A percentile compares a stretch with the other conserved stretches of the same genome.
These are phyloP conservation scores for Lordiphosa fenestrarum DNA, from an alignment of 2,888 invertebrate species.

Conservation along the genomic window DNA sequence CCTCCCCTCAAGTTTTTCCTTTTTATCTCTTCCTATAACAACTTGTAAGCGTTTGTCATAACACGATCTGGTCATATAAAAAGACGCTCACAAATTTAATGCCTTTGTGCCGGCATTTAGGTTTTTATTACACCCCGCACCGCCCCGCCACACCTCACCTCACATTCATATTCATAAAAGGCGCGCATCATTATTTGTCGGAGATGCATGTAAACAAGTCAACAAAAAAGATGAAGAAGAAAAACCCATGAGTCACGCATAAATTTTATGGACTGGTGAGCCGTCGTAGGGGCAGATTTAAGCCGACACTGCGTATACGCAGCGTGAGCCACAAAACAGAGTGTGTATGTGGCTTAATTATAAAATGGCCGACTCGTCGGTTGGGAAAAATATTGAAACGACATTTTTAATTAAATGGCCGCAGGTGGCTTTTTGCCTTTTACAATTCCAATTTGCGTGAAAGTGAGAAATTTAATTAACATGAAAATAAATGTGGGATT, in stretches of 20 bases:
- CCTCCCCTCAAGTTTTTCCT: neutral
- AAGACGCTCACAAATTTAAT: constrained; percentile 57
- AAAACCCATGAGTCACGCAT: constrained; percentile 62
- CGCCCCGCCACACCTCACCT: neutral
- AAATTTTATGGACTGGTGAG: constrained; percentile 59
- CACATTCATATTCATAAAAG: constrained; percentile 45
- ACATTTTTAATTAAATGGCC: constrained; percentile 53
- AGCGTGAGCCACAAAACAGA: constrained; percentile 24
- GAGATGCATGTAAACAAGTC: constrained; percentile 59
- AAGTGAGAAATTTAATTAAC: constrained; percentile 33
- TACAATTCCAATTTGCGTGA: constrained; percentile 6
- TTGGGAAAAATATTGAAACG: constrained; percentile 24
- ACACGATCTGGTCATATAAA: constrained; percentile 68
- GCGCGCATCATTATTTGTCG: constrained; percentile 45
- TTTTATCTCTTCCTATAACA: constrained; percentile 43
- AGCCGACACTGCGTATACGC: constrained; percentile 40
- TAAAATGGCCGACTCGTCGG: constrained; percentile 34
- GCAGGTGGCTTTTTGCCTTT: constrained; percentile 18
- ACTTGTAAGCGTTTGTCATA: constrained; percentile 51
- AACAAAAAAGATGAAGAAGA: constrained; percentile 39
- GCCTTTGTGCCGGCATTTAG: constrained; percentile 46
- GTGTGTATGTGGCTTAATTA: constrained; percentile 51
- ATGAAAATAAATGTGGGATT: constrained; percentile 9
- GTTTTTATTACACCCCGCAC: constrained; percentile 43
- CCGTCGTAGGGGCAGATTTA: constrained; percentile 3